Base-by-base conservation (phyloP, 2,888 invertebrate genomes). In the Spodoptera littoralis region DNA sequence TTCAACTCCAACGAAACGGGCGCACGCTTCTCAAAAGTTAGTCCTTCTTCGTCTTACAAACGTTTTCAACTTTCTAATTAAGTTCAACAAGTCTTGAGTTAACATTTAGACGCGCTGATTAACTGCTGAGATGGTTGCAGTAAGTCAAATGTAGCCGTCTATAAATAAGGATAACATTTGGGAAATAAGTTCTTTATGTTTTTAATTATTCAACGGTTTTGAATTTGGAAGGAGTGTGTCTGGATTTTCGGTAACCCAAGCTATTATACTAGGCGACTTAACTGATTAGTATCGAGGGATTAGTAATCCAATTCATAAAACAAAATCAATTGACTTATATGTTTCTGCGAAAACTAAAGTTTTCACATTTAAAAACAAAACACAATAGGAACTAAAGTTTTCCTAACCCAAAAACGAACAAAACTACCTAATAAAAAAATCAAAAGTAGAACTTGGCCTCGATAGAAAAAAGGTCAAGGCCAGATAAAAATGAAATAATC, bases 71-170 rank as follows among this genome's bases (percentile, higher is more conserved):
- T 92, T 91, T 89, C 84, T 92, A 92, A 92, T 92, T 92, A 91
- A 92, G 92, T 92, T 91, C 80, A 70, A 65, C 84, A 88, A 89
- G 87, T 90, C 85, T 83, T 85, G 81, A 88, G 91, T 89, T 89
- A 92, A 93, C 91, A 90, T 92, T 92, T 89, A 86, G 84, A 88
- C 84, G 87, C 85, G 84, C 85, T 92, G 91, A 92, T 92, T 91
- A 88, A 87, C 85, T 85, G 79, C 69, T 81, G 82, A 82, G 77
- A 82, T 81, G 78, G 78, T 81, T 69, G 63, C 66, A 75, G 76
- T 84, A 81, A 80, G 77, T 84, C 80, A 81, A 76, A 81, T 82
- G 60, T 68, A 73, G 69, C 60, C 18, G 41, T 72, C 54, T 68
- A 72, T 72, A 72, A 72, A 72, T 72, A 72, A 68, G 68, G 68